phyloP scores from a whole-genome alignment of 2,888 invertebrate genomes.

The Pilophorus perplexus region DNA sequence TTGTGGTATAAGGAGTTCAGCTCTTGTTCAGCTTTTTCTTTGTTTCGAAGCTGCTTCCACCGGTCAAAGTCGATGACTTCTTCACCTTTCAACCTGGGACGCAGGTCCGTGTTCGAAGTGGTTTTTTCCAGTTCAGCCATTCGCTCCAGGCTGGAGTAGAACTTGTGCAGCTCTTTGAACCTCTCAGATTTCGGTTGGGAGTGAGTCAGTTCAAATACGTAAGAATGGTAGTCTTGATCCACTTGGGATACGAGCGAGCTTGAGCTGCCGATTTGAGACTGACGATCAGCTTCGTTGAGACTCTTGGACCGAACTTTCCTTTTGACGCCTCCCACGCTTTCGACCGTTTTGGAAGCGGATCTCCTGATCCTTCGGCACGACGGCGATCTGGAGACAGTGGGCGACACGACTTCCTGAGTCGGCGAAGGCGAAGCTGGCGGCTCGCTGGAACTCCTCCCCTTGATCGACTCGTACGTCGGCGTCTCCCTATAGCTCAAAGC shows the following conservation, averaged over 20 bases:
- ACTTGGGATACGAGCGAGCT: slow-evolving; percentile 53
- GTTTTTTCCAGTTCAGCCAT: slow-evolving; percentile 77
- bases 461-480: slow-evolving; percentile 52
- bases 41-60: slow-evolving; percentile 76
- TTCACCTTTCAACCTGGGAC: slow-evolving; percentile 70
- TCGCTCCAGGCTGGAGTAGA: slow-evolving; percentile 81
- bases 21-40: slow-evolving; percentile 80
- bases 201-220: slow-evolving; percentile 64
- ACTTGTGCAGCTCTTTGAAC: slow-evolving; percentile 79
- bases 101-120: slow-evolving; percentile 67
- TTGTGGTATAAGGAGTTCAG: slow-evolving; percentile 72
- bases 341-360: slow-evolving; percentile 53
- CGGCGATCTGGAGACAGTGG: slow-evolving; percentile 63
- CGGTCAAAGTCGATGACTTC: slow-evolving; percentile 83
- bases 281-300: slow-evolving; percentile 61
- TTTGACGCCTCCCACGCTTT: slow-evolving; percentile 52
- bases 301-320: slow-evolving; percentile 63
- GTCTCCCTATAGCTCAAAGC: slow-evolving; percentile 52
- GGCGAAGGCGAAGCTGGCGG: slow-evolving; percentile 60
- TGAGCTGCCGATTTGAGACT: slow-evolving; percentile 52
- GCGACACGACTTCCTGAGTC: slow-evolving; percentile 52
- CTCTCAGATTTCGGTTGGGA: slow-evolving; percentile 63
- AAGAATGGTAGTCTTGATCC: slow-evolving; percentile 62
- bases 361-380: slow-evolving; percentile 65
- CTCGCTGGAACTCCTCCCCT: slow-evolving; percentile 63